Evolutionary conservation across 2,113 vertebrate genomes (phyloP).

Genomic region (Lycaon pictus): DNA sequence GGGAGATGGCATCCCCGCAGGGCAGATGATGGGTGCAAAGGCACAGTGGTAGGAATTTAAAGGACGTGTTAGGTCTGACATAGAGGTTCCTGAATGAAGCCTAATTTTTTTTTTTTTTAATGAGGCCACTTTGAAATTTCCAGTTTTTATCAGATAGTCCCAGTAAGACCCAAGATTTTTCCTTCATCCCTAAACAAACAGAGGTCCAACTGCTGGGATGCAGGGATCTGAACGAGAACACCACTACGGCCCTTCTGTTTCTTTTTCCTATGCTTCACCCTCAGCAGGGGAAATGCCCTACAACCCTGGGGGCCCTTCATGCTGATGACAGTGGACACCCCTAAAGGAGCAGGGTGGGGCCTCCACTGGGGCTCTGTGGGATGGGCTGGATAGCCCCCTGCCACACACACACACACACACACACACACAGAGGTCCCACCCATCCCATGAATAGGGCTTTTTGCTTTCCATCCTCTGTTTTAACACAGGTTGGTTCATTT

Average conservation of each 20-base stretch:
- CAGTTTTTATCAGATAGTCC: background rate
- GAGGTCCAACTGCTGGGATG: background rate
- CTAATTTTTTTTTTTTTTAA: background rate
- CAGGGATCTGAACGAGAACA: background rate
- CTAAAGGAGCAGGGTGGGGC: background rate
- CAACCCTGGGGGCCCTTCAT: background rate
- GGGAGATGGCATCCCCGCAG: background rate
- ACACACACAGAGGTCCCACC: background rate
- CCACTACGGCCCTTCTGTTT: background rate
- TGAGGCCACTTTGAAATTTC: background rate
- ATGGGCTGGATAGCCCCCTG: background rate
- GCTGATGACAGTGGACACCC: too few relatives aligned
- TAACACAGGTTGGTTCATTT: background rate
- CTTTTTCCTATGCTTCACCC: background rate
- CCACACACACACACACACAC: background rate
- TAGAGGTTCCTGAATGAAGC: background rate
- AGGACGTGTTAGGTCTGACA: background rate
- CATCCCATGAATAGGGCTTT: too few relatives aligned
- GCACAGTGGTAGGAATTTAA: background rate
- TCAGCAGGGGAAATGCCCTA: background rate
- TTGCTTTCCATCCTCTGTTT: background rate
- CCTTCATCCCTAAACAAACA: background rate
- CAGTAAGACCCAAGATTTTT: background rate
- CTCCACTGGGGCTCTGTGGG: background rate
- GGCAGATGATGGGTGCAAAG: background rate